A percentile compares a stretch with the other conserved stretches of the same genome.
Conservation (phyloP, 2,888 invertebrate species). For the Calliphora vomitoria region DNA sequence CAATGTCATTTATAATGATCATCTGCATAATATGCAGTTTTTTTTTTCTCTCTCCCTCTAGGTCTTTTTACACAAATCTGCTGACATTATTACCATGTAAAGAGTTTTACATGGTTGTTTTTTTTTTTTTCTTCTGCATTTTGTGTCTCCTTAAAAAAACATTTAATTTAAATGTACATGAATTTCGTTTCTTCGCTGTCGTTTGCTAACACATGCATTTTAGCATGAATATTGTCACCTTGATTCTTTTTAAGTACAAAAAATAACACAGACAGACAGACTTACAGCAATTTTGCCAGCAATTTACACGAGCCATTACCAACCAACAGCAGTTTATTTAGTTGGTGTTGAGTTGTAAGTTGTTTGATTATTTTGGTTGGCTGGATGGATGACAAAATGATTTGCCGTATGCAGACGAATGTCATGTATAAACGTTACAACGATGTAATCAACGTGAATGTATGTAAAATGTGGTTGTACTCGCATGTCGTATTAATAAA, state of each 20-base stretch:
- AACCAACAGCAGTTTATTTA: conserved; percentile 27
- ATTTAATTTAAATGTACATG: conserved; percentile 52
- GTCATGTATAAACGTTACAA: conserved; percentile 26
- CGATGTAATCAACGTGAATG: conserved; percentile 39
- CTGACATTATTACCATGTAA: conserved; percentile 60
- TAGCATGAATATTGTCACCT: conserved; percentile 57
- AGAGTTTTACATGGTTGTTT: conserved; percentile 42
- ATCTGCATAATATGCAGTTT: conserved; percentile 34
- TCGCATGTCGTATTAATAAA: conserved; percentile 29
- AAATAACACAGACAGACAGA: background rate
- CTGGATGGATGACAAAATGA: conserved; percentile 44
- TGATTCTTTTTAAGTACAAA: conserved; percentile 48
- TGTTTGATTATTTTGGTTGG: conserved; percentile 22
- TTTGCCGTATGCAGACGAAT: conserved; percentile 50
- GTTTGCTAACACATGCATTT: conserved; percentile 49
- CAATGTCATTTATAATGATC: conserved; percentile 22
- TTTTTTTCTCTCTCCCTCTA: background rate
- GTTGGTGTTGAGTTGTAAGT: conserved; percentile 25
- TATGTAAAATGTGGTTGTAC: background rate
- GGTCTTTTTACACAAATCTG: conserved; percentile 39
- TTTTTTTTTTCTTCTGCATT: too few relatives aligned
- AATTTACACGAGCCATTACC: conserved; percentile 67
- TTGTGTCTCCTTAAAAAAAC: conserved; percentile 23
- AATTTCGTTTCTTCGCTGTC: conserved; percentile 2
- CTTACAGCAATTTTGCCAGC: conserved; percentile 31